Evolutionary conservation across 2,888 invertebrate species (phyloP), one percentile per base, ranked within the genome.

Genomic region (Drosophila cognata): DNA sequence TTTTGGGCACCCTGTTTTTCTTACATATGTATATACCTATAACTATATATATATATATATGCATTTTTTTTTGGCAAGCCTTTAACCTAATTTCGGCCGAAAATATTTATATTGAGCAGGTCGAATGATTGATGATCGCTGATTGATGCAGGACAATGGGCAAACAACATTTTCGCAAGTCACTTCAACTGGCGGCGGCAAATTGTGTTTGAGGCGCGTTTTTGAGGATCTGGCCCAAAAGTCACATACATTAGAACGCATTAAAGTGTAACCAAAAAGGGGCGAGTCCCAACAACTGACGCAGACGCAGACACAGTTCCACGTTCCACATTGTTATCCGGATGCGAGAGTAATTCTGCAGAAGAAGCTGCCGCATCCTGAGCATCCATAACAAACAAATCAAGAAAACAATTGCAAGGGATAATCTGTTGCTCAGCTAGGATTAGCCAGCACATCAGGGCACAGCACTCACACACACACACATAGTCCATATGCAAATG

Each of bases 221-320:
- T 63, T 74, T 64, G 81, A 69, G 66, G 71, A 86, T 81, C 79
- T 81, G 79, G 60, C 67, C 71, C 70, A 81, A 91, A 92, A 91
- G 92, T 92, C 92, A 92, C 83, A 91, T 88, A 85, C 89, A 91
- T 91, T 92, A 92, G 85, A 87, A 87, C 89, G 86, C 84, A 90
- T 92, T 91, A 88, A 84, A 90, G 77, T 85, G 86, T 90, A 84
- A 87, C 89, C 89, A 84, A 87, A 89, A 90, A 82, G 87, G 84
- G 89, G 87, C 87, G 88, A 76, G 74, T 52, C 72, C 70, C 55
- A 59, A n/a, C 18, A 41, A 31, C 57, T 29, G 21, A 29, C 41
- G 16, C 21, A 4, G 43, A 21, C 21, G 43, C 62, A 62, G 72
- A 52, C 55, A n/a, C 60, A 59, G 66, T 57, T 51, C 50, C 55